Evolutionary conservation across 2,888 invertebrate genomes (phyloP).

Genomic region (Drosophila multiciliata): DNA sequence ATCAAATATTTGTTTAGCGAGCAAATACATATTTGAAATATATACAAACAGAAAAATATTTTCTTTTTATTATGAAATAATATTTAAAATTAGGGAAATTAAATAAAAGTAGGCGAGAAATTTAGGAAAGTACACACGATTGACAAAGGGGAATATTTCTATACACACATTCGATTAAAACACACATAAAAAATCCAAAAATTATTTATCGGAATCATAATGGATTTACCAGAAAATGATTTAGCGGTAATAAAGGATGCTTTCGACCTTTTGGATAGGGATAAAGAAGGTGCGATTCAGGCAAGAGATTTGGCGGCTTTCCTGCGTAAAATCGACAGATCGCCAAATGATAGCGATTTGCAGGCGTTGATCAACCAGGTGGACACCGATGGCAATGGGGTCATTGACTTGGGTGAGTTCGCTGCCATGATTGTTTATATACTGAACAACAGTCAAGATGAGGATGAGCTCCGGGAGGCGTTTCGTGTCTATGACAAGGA

Average conservation of each 20-base stretch:
- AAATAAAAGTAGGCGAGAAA: slow-evolving; percentile 1
- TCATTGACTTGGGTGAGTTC: slow-evolving; percentile 99
- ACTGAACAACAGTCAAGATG: slow-evolving; percentile 98
- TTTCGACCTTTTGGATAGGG: slow-evolving; percentile 19
- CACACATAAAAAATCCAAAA: slow-evolving; percentile 19
- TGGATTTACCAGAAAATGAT: neutral
- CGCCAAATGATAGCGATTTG: slow-evolving; percentile 1
- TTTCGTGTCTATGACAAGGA: slow-evolving; percentile 93
- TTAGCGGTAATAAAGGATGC: neutral
- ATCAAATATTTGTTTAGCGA: slow-evolving; percentile 14
- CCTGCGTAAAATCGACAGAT: neutral
- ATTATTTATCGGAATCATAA: slow-evolving; percentile 1
- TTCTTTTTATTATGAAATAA: too few relatives aligned
- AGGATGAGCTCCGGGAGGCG: slow-evolving; percentile 94
- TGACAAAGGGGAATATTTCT: neutral
- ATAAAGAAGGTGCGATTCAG: neutral
- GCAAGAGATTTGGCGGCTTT: slow-evolving; percentile 13
- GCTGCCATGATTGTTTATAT: slow-evolving; percentile 99
- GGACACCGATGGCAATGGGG: slow-evolving; percentile 90
- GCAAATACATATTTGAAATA: neutral
- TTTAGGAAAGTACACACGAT: too few relatives aligned
- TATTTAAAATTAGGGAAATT: neutral
- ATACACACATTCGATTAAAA: neutral
- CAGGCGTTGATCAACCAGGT: slow-evolving; percentile 98
- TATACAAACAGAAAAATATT: neutral